Evolutionary conservation across 2,113 vertebrate species (phyloP).

Genomic region (Excalfactoria chinensis): DNA sequence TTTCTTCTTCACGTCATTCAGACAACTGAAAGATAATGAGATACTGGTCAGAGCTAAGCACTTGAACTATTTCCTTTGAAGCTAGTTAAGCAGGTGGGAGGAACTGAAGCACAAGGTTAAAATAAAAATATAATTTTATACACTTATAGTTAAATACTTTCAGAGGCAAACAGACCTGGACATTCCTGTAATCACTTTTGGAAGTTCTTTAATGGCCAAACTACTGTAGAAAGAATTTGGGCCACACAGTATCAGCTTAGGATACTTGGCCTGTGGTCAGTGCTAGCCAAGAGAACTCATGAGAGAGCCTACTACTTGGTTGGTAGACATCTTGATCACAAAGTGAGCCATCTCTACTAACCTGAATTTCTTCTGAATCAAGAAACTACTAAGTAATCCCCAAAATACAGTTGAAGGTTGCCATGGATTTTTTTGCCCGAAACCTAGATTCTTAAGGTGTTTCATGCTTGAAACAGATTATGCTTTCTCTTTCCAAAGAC

Average conservation of each 20-base stretch:
- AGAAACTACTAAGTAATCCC: background rate
- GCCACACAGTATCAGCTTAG: background rate
- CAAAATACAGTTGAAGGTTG: accelerated
- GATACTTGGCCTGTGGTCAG: background rate
- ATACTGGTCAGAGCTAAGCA: background rate
- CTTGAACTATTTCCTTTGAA: background rate
- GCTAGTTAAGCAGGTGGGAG: background rate
- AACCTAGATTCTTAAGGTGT: background rate
- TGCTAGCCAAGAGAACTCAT: background rate
- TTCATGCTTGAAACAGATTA: background rate
- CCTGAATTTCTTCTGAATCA: background rate
- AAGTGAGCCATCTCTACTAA: background rate
- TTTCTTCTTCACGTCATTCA: background rate
- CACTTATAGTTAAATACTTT: background rate
- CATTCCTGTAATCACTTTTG: background rate
- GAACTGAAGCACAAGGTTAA: background rate
- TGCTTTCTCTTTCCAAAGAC: background rate
- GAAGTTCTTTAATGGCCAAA: background rate
- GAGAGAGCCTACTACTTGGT: background rate
- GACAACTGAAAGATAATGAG: background rate
- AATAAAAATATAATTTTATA: background rate
- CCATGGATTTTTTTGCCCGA: background rate
- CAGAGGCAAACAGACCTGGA: background rate
- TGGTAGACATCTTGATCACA: background rate
- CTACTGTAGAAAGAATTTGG: background rate